Evolutionary conservation across 1,140 invertebrate genomes (phyloP).

Genomic region (Lithobius niger): DNA sequence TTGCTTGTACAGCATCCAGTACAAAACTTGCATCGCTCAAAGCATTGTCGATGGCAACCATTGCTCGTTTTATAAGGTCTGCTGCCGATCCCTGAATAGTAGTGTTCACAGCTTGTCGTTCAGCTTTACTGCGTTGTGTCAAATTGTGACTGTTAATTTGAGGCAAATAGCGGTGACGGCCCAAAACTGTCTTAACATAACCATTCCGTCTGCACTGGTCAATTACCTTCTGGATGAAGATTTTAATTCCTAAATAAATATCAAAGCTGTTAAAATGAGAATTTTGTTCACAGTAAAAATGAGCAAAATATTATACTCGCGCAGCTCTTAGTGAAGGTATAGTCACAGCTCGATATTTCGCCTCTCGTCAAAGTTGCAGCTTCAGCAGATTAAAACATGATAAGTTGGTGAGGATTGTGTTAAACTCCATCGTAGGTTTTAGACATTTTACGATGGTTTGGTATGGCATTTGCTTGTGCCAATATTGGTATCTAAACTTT

Average conservation of each 20-base stretch:
- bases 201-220: constrained; percentile 53
- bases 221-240: constrained; percentile 50
- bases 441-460: no score
- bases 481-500: no score
- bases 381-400: no score
- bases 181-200: constrained; percentile 68
- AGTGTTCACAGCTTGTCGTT: constrained; percentile 89
- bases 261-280: constrained; percentile 6
- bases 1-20: no score
- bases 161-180: constrained; percentile 61
- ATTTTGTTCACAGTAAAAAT: constrained; percentile 7
- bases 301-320: not conserved
- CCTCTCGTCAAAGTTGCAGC: no score
- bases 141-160: constrained; percentile 51
- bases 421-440: no score
- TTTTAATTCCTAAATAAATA: constrained; percentile 33
- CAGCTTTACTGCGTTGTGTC: constrained; percentile 55
- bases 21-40: no score
- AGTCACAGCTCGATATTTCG: no score
- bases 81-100: constrained; percentile 91
- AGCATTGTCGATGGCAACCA: constrained; percentile 58
- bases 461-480: no score
- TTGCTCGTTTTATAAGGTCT: constrained; percentile 83
- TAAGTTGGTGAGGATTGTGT: no score
- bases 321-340: no score